These are phyloP conservation scores for Ormyrus thymus DNA, from an alignment of 2,888 invertebrate species.

Conservation along the genomic window DNA sequence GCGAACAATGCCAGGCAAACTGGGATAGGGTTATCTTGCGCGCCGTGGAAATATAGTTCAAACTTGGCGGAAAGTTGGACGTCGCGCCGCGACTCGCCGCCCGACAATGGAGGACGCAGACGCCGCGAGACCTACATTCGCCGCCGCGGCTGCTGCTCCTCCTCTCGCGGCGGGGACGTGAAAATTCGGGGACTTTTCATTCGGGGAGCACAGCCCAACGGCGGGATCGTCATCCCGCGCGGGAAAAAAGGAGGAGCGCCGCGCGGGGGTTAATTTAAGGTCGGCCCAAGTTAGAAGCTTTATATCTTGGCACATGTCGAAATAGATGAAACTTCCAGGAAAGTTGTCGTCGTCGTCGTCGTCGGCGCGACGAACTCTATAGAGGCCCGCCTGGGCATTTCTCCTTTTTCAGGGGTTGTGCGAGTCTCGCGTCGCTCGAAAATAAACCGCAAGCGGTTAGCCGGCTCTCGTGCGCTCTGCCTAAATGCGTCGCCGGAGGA, in stretches of 20 bases:
- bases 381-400: constrained; percentile 2
- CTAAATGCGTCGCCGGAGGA: constrained; percentile 45
- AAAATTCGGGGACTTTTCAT: not conserved
- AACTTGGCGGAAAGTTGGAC: constrained; percentile 35
- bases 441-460: constrained; percentile 52
- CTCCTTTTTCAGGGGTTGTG: constrained; percentile 52
- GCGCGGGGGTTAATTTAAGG: constrained; percentile 17
- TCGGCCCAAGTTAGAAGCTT: not conserved
- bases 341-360: constrained; percentile 18
- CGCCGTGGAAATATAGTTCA: constrained; percentile 24
- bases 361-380: constrained; percentile 44
- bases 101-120: not conserved
- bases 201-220: not conserved
- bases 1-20: no score
- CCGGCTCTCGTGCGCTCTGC: not conserved
- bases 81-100: constrained; percentile 6
- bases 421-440: constrained; percentile 32
- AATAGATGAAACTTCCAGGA: constrained; percentile 56
- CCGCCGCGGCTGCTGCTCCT: not conserved
- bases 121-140: not conserved
- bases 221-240: not conserved
- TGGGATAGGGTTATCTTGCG: constrained; percentile 20
- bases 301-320: constrained; percentile 43
- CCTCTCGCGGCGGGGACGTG: no score
- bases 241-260: not conserved